These are phyloP conservation scores for Chelon labrosus DNA, from an alignment of 2,797 vertebrate genomes.

Conservation along the genomic window DNA sequence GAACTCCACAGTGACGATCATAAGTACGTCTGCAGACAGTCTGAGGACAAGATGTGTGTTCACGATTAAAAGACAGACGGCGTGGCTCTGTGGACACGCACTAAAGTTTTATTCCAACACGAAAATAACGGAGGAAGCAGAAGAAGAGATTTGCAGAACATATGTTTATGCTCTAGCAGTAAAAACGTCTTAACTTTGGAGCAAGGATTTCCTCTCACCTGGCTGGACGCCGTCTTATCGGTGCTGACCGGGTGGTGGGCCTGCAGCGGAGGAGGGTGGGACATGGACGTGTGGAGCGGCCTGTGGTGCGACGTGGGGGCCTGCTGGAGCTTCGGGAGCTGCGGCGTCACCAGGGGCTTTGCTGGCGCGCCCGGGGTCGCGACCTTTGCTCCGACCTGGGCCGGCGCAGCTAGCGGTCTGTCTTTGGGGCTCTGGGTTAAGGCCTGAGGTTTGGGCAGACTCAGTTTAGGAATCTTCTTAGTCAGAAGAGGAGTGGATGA, in stretches of 20 bases:
- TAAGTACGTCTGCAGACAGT: neutral
- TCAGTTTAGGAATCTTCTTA: conserved; percentile 84
- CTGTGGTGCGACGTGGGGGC: conserved; percentile 95
- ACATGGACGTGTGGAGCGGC: conserved; percentile 92
- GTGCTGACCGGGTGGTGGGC: conserved; percentile 91
- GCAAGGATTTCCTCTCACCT: conserved; percentile 85
- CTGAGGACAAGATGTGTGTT: neutral
- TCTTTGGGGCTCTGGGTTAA: conserved; percentile 83
- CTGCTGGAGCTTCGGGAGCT: conserved; percentile 96
- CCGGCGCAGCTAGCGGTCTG: conserved; percentile 75
- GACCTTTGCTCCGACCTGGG: conserved; percentile 86
- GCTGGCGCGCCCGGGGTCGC: conserved; percentile 68
- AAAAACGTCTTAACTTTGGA: too few relatives aligned
- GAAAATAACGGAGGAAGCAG: too few relatives aligned
- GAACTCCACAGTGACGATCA: neutral
- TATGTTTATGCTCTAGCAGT: too few relatives aligned
- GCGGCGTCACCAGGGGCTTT: conserved; percentile 89
- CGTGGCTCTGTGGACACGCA: too few relatives aligned
- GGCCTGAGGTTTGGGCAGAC: conserved; percentile 74
- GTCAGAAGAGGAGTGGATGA: conserved; percentile 78
- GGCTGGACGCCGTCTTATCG: conserved; percentile 89
- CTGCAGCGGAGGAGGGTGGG: conserved; percentile 90
- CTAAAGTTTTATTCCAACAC: too few relatives aligned
- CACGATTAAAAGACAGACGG: too few relatives aligned
- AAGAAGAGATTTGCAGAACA: too few relatives aligned